phyloP scores from a whole-genome alignment of 2,888 invertebrate genomes.

The Pegoplata infirma region DNA sequence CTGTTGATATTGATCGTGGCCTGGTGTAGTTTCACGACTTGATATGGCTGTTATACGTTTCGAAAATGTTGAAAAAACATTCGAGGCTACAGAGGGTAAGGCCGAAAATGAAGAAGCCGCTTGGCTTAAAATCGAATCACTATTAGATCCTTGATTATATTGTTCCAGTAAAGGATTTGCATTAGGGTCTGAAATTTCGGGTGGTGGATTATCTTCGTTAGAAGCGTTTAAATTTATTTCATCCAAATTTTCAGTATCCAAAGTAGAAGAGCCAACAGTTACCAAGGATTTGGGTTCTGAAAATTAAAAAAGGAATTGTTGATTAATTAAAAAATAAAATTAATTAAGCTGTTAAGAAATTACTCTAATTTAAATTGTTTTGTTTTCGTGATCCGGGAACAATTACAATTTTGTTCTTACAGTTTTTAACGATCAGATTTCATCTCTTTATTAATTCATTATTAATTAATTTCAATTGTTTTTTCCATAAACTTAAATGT shows the following conservation, averaged over 20 bases:
- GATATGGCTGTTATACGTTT: constrained; percentile 72
- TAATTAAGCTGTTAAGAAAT: neutral
- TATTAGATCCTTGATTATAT: constrained; percentile 51
- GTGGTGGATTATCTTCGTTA: constrained; percentile 66
- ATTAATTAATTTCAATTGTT: neutral
- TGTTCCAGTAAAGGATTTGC: constrained; percentile 71
- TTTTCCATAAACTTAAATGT: constrained; percentile 14
- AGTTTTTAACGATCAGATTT: neutral
- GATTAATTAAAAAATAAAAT: constrained; percentile 3
- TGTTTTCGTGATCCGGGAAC: neutral
- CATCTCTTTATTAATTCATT: neutral
- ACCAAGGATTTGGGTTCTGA: constrained; percentile 74
- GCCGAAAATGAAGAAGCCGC: constrained; percentile 79
- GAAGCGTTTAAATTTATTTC: constrained; percentile 79
- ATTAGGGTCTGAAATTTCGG: constrained; percentile 66
- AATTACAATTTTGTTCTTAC: neutral
- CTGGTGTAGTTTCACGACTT: constrained; percentile 65
- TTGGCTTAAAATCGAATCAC: constrained; percentile 74
- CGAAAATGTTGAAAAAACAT: constrained; percentile 81
- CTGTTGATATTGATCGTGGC: constrained; percentile 62
- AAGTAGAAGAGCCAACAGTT: constrained; percentile 72
- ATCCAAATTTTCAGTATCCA: constrained; percentile 78
- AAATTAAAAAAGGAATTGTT: neutral
- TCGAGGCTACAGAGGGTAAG: constrained; percentile 81
- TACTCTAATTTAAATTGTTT: neutral